phyloP scores from a whole-genome alignment of 2,888 invertebrate genomes.

The Slavum lentiscoides region DNA sequence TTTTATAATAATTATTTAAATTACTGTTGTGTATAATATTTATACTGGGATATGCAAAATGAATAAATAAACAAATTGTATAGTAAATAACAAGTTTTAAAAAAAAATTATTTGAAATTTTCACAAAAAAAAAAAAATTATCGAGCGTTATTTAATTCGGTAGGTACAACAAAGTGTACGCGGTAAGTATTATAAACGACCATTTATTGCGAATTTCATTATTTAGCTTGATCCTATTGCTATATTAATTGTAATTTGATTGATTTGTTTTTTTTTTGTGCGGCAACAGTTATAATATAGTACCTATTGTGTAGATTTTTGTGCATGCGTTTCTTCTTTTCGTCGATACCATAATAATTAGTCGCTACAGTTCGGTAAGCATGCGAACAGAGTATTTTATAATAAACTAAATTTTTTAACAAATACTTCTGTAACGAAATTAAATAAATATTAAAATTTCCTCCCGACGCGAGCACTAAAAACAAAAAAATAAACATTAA shows the following conservation, averaged over 20 bases:
- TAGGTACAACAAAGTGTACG: background rate
- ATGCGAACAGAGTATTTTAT: slow-evolving; percentile 4
- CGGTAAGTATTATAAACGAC: slow-evolving; percentile 27
- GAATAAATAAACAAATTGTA: slow-evolving; percentile 35
- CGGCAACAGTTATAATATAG: background rate
- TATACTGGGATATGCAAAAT: slow-evolving; percentile 43
- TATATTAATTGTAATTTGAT: slow-evolving; percentile 14
- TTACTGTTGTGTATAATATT: slow-evolving; percentile 45
- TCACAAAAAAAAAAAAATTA: background rate
- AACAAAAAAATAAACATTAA: too few species aligned
- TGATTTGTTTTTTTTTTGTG: slow-evolving; percentile 7
- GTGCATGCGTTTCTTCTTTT: slow-evolving; percentile 31
- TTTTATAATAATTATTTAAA: slow-evolving; percentile 42
- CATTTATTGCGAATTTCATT: background rate
- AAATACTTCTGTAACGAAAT: background rate
- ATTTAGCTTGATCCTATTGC: background rate
- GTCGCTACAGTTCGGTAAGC: slow-evolving; percentile 36
- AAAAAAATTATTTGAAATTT: slow-evolving; percentile 35
- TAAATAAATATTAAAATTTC: too few species aligned
- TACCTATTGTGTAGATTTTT: slow-evolving; percentile 5
- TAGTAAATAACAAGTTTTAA: slow-evolving; percentile 22
- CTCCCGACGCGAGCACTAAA: too few species aligned
- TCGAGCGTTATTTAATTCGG: background rate
- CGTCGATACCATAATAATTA: slow-evolving; percentile 2
- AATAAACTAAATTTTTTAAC: background rate